Percentiles rank a stretch among this genome's conserved stretches.
Conservation (phyloP, 2,113 vertebrate genomes). For the Plecturocebus donacophilus region DNA sequence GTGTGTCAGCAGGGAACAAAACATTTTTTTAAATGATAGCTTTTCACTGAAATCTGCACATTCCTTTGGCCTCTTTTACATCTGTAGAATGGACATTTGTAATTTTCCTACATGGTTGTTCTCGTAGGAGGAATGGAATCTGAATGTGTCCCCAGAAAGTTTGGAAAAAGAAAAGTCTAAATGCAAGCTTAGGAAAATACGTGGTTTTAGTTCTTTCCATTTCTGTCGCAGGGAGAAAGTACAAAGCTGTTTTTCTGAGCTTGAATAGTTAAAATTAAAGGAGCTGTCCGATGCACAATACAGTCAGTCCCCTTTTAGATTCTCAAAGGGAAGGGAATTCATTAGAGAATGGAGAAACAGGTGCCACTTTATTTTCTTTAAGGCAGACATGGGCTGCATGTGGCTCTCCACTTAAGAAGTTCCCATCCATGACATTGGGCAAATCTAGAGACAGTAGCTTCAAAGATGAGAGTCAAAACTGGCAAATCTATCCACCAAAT, state of each 20-base stretch:
- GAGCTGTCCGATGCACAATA: background rate
- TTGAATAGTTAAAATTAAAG: constrained; percentile 5
- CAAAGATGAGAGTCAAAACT: background rate
- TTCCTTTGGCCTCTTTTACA: background rate
- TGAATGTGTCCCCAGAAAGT: constrained; percentile 7
- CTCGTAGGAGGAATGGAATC: constrained; percentile 4
- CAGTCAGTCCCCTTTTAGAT: background rate
- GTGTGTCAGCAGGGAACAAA: background rate
- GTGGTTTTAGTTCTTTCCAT: constrained; percentile 2
- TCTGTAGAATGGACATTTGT: background rate
- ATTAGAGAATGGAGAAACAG: background rate
- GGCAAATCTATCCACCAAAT: background rate
- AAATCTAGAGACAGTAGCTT: background rate
- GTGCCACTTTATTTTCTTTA: background rate
- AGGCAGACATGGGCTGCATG: background rate
- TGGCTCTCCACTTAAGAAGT: background rate
- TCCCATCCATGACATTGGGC: background rate
- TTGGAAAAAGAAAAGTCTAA: background rate
- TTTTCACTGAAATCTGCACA: background rate
- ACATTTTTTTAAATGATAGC: background rate
- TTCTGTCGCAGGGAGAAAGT: background rate
- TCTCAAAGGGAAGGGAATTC: background rate
- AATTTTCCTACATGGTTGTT: background rate
- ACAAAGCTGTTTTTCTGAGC: background rate
- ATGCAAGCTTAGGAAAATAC: background rate